These are phyloP conservation scores for Eulacestoma nigropectus DNA, from an alignment of 2,113 vertebrate genomes.

Conservation along the genomic window DNA sequence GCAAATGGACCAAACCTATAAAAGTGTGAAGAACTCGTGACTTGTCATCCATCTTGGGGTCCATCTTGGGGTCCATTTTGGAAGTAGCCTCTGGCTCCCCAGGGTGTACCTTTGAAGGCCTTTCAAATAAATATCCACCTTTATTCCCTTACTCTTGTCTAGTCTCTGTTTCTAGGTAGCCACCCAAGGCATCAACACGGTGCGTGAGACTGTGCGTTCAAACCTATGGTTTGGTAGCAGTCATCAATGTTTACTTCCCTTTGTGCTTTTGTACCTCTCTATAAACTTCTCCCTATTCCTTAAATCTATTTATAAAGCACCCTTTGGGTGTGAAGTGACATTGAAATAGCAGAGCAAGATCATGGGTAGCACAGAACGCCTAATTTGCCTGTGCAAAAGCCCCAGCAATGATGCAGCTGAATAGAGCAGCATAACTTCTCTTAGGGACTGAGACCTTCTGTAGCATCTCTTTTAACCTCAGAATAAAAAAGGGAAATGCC, in stretches of 20 bases:
- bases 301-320: not conserved
- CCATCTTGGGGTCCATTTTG: too few species aligned
- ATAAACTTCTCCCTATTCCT: not conserved
- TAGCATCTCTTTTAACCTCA: not conserved
- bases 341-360: not conserved
- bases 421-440: not conserved
- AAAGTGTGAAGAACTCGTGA: too few species aligned
- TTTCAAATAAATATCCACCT: too few species aligned
- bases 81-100: too few species aligned
- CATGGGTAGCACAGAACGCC: not conserved
- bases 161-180: too few species aligned
- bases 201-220: not conserved
- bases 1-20: too few species aligned
- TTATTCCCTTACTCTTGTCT: too few species aligned
- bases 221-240: not conserved
- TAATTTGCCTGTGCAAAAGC: not conserved
- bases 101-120: too few species aligned
- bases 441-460: not conserved
- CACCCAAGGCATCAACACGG: too few species aligned
- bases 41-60: too few species aligned
- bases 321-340: not conserved
- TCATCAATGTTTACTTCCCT: not conserved
- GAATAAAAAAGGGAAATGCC: not conserved
- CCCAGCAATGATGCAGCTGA: not conserved
- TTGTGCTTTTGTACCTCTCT: not conserved